These are phyloP conservation scores for Lamellibrachia columna DNA, from an alignment of 2,888 invertebrate species.

Conservation along the genomic window DNA sequence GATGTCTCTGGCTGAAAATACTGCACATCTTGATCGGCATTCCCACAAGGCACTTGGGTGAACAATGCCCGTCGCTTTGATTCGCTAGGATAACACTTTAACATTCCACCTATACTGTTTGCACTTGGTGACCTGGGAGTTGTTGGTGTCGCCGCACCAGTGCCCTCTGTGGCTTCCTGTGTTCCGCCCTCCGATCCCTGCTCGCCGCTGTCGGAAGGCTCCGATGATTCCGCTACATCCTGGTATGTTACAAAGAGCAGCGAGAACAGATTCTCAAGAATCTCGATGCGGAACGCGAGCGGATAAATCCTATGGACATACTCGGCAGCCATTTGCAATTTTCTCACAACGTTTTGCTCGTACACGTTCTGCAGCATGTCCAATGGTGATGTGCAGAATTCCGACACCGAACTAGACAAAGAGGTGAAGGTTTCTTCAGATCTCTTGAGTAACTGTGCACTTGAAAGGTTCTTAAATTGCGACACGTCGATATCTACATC, in stretches of 20 bases:
- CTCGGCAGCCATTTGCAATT: slow-evolving; percentile 12
- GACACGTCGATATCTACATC: not conserved
- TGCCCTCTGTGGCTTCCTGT: not conserved
- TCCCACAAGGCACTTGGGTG: not conserved
- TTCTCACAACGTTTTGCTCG: not conserved
- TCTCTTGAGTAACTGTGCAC: not conserved
- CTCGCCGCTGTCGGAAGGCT: slow-evolving; percentile 31
- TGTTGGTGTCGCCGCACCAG: not conserved
- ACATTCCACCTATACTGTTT: not conserved
- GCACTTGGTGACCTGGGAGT: not conserved
- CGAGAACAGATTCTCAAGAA: slow-evolving; percentile 79
- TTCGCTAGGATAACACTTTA: not conserved
- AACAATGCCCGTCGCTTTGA: not conserved
- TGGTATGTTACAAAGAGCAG: slow-evolving; percentile 76
- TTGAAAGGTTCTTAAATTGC: not conserved
- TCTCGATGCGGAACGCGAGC: slow-evolving; percentile 68
- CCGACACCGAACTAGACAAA: not conserved
- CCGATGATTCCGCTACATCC: slow-evolving; percentile 67
- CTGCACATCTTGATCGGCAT: not conserved
- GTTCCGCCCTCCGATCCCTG: slow-evolving; percentile 33
- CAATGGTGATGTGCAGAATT: not conserved
- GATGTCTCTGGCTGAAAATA: not conserved
- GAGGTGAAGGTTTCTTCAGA: not conserved
- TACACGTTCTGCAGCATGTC: not conserved
- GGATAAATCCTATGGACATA: slow-evolving; percentile 46